A percentile compares a stretch with the other conserved stretches of the same genome.
phyloP scores from a whole-genome alignment of 2,113 vertebrate genomes.

The Parus major region DNA sequence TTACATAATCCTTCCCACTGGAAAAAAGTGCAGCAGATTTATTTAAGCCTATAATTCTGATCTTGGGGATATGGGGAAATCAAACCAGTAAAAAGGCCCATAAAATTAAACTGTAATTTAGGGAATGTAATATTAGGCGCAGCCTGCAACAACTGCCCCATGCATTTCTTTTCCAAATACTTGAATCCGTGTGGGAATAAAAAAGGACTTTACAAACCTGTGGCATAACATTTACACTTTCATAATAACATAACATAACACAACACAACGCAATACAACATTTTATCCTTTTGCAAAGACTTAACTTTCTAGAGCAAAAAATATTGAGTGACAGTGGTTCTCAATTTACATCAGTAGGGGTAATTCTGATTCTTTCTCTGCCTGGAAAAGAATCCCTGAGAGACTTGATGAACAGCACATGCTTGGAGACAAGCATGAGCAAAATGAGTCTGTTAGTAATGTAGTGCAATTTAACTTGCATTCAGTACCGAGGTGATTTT shows the following conservation, averaged over 20 bases:
- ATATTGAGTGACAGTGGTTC: neutral
- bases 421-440: neutral
- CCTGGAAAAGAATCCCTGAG: neutral
- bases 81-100: neutral
- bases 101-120: neutral
- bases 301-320: neutral
- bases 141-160: neutral
- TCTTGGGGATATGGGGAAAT: neutral
- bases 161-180: neutral
- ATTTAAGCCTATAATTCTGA: neutral
- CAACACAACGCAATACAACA: too few species aligned
- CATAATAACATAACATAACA: too few species aligned
- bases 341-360: neutral
- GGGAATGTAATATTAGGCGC: neutral
- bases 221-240: neutral
- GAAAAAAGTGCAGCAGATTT: neutral
- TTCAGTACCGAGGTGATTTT: rapidly evolving
- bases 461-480: neutral
- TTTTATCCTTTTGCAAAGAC: neutral
- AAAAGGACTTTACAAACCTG: neutral
- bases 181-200: neutral
- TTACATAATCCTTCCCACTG: neutral
- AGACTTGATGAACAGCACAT: neutral
- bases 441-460: neutral
- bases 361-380: neutral